A percentile compares a stretch with the other conserved stretches of the same genome.
Evolutionary conservation across 2,888 invertebrate species (phyloP).

Genomic region (Hypselothyrea guttata): DNA sequence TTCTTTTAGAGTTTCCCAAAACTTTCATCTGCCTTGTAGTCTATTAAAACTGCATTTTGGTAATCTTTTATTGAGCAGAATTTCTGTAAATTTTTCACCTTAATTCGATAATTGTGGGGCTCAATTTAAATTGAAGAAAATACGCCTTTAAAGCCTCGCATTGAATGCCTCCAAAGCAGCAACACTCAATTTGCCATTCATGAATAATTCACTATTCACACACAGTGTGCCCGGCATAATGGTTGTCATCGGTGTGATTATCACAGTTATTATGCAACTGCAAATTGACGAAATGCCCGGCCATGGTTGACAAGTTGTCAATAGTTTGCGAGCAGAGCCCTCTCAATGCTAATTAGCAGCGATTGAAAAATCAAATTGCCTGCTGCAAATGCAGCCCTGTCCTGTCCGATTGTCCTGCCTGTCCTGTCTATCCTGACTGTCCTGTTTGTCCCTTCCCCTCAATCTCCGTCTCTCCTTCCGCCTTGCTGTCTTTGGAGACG

Average conservation of each 20-base stretch:
- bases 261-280: slow-evolving; percentile 53
- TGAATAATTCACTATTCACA: slow-evolving; percentile 29
- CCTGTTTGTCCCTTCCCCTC: not conserved
- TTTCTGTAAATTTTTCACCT: too few relatives aligned
- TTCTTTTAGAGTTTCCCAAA: too few relatives aligned
- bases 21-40: too few relatives aligned
- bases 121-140: not conserved
- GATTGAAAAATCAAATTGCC: slow-evolving; percentile 75
- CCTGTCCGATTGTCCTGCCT: slow-evolving; percentile 1
- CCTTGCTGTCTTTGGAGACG: slow-evolving; percentile 43
- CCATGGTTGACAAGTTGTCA: slow-evolving; percentile 64
- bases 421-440: too few relatives aligned
- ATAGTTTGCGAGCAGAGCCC: slow-evolving; percentile 27
- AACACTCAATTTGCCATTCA: slow-evolving; percentile 4
- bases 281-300: slow-evolving; percentile 32
- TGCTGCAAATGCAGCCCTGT: slow-evolving; percentile 11
- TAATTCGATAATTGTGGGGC: not conserved
- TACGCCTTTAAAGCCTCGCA: too few relatives aligned
- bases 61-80: too few relatives aligned
- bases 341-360: slow-evolving; percentile 66
- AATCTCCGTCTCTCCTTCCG: slow-evolving; percentile 1
- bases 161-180: too few relatives aligned
- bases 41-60: too few relatives aligned
- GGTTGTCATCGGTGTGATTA: slow-evolving; percentile 56
- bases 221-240: slow-evolving; percentile 26